These are phyloP conservation scores for Eurypyga helias DNA, from an alignment of 2,113 vertebrate species.

Conservation along the genomic window DNA sequence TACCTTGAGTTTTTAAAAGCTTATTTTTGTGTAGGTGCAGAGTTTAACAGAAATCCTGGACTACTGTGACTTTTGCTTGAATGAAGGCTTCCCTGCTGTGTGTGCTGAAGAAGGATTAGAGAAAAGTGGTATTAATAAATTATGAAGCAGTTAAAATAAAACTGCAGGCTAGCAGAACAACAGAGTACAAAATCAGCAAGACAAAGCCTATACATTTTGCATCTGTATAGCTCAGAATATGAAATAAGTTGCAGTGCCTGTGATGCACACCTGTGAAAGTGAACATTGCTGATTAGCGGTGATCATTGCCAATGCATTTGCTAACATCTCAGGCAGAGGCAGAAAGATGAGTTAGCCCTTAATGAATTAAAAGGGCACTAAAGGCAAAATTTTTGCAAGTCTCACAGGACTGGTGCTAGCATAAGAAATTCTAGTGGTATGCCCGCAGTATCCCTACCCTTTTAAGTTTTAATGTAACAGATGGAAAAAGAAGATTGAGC, in stretches of 20 bases:
- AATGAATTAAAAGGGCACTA: neutral
- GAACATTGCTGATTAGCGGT: neutral
- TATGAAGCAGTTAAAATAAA: slow-evolving; percentile 61
- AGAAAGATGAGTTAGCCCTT: neutral
- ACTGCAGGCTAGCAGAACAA: slow-evolving; percentile 23
- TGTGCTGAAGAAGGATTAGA: slow-evolving; percentile 49
- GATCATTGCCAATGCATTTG: neutral
- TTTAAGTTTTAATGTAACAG: neutral
- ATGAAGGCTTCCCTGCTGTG: slow-evolving; percentile 18
- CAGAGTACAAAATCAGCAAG: slow-evolving; percentile 40
- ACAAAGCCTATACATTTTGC: slow-evolving; percentile 21
- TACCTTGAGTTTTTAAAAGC: slow-evolving; percentile 52
- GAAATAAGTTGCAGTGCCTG: neutral
- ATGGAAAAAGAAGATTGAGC: neutral
- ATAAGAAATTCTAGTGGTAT: neutral
- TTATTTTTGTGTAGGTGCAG: slow-evolving; percentile 40
- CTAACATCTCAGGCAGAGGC: neutral
- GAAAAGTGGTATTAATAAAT: slow-evolving; percentile 63
- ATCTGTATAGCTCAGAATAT: neutral
- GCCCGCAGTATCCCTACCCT: neutral
- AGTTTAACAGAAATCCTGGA: slow-evolving; percentile 33
- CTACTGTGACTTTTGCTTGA: slow-evolving; percentile 31
- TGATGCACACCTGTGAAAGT: neutral
- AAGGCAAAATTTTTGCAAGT: neutral
- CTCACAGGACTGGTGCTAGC: neutral